Percentiles rank a stretch among this genome's conserved stretches.
Conservation (phyloP, 2,113 vertebrate genomes). For the Anoplopoma fimbria region DNA sequence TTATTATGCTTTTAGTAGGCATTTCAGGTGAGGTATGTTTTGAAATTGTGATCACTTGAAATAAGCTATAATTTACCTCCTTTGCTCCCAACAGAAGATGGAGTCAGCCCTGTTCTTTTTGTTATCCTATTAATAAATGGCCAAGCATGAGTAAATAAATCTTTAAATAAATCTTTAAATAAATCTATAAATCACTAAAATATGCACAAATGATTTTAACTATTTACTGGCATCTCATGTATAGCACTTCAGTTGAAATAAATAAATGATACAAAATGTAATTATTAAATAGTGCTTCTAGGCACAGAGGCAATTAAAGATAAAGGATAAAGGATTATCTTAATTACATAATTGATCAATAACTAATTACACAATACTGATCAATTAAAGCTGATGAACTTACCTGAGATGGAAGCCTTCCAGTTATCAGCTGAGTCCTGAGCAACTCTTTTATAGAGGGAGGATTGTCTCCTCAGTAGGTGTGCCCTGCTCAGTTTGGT, state of each 20-base stretch:
- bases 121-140: slow-evolving; percentile 27
- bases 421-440: slow-evolving; percentile 49
- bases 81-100: slow-evolving; percentile 43
- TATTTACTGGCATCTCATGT: not conserved
- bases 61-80: slow-evolving; percentile 46
- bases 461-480: slow-evolving; percentile 62
- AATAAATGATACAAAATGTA: not conserved
- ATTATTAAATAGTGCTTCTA: not conserved
- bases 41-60: not conserved
- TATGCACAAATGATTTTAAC: not conserved
- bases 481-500: slow-evolving; percentile 74
- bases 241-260: not conserved
- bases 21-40: not conserved
- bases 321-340: too few species aligned
- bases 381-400: slow-evolving; percentile 5
- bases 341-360: not conserved
- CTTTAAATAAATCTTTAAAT: not conserved
- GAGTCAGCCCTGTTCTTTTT: slow-evolving; percentile 35
- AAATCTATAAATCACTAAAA: not conserved
- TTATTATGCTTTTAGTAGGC: not conserved
- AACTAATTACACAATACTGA: not conserved
- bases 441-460: slow-evolving; percentile 69
- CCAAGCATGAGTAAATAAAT: not conserved
- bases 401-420: slow-evolving; percentile 64
- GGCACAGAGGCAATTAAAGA: not conserved